Conservation (phyloP, 2,888 invertebrate genomes). For the Hecatera dysodea region DNA sequence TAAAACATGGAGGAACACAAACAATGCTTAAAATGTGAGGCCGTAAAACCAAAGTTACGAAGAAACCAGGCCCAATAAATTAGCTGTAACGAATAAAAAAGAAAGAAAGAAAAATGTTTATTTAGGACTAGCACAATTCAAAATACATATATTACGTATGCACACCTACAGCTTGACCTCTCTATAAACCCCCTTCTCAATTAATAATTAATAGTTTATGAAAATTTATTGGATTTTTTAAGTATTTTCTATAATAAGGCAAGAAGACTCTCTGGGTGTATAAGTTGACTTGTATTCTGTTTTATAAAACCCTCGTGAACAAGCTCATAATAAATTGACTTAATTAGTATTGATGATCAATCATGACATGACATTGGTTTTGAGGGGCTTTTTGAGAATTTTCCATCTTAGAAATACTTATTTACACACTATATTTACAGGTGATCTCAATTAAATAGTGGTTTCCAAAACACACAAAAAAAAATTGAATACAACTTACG, state of each 20-base stretch:
- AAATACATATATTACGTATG: not conserved
- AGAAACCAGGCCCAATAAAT: slow-evolving; percentile 1
- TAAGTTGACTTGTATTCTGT: not conserved
- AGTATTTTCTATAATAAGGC: not conserved
- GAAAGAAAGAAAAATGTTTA: too few species aligned
- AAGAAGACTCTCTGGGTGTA: not conserved
- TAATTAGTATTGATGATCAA: not conserved
- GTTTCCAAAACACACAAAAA: too few species aligned
- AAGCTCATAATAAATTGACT: not conserved
- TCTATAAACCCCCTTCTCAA: not conserved
- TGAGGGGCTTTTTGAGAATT: not conserved
- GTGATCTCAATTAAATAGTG: too few species aligned
- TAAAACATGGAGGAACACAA: not conserved
- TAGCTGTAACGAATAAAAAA: not conserved
- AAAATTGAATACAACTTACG: too few species aligned
- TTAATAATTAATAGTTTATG: not conserved
- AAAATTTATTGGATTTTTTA: not conserved
- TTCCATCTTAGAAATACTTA: not conserved
- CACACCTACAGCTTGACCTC: not conserved
- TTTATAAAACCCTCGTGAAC: not conserved
- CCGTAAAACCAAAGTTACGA: slow-evolving; percentile 3
- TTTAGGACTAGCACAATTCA: too few species aligned
- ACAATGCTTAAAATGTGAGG: not conserved
- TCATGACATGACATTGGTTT: not conserved
- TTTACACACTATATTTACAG: too few species aligned